Evolutionary conservation across 2,888 invertebrate genomes (phyloP), one percentile per base, ranked within the genome.

Genomic region (Bombylius discolor): DNA sequence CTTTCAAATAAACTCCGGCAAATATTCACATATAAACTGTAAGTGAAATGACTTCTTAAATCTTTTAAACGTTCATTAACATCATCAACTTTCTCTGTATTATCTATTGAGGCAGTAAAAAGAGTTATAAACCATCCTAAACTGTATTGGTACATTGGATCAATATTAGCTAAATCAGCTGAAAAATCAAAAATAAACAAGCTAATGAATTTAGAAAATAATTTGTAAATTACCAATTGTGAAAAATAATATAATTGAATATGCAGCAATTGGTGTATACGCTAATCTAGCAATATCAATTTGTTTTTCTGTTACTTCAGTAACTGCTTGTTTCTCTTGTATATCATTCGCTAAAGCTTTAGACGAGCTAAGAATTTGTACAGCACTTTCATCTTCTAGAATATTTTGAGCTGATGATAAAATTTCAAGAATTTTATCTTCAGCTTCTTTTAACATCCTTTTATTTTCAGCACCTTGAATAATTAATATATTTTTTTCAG

Each of bases 101-200:
- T 87, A 63, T 93, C 91, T 58, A 96, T 95, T 31, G 91, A 83
- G 50, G 83, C 77, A 64, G 85, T 84, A 71, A 89, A 97, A 36
- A 96, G 78, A 63, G 88, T 87, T 66, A 96, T 89, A 71, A 94
- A 96, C 96, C 96, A 97, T 4, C 82, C 82, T 64, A 97, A 76
- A 0, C 95, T 95, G 72, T 95, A 97, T 70, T 96, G 95, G 73
- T 97, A 97, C 96, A 96, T 96, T 4, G 95, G 94, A 75, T 97
- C 95, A 62, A 97, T 91, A 66, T 89, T 85, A 7, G 92, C 87
- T 66, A 97, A 74, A 57, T 92, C 89, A 57, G 84, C 89, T 87
- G 68, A 53, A 74, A 74, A 58, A 2, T 23, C 3, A 23, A 46
- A 36, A 7, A 8, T 36, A 36, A 5, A 36, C 34, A 36, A 8